Percentiles rank a stretch among this genome's conserved stretches.
phyloP scores from a whole-genome alignment of 2,113 vertebrate genomes.

The Coptodon rendalli region DNA sequence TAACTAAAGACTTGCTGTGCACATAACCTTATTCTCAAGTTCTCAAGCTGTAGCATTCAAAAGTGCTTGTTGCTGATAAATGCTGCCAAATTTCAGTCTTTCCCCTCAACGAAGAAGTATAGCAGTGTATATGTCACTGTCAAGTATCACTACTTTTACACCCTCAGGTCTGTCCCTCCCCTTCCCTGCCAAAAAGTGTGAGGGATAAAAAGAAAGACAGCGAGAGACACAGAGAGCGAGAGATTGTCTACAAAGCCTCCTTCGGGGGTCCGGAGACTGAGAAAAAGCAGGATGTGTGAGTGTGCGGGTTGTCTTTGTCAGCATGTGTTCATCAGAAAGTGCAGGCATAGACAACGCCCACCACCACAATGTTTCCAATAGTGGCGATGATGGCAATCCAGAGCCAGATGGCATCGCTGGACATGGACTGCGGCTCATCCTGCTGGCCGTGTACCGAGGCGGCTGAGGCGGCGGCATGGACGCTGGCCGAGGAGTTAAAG shows the following conservation, averaged over 20 bases:
- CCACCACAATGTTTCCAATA: slow-evolving; percentile 96
- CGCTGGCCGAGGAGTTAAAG: slow-evolving; percentile 92
- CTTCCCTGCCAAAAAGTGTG: neutral
- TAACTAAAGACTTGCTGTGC: slow-evolving; percentile 4
- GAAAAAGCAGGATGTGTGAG: neutral
- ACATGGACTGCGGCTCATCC: slow-evolving; percentile 84
- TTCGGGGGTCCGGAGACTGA: neutral
- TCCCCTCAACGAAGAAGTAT: slow-evolving; percentile 19
- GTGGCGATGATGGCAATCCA: slow-evolving; percentile 98
- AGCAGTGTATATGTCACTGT: slow-evolving; percentile 26
- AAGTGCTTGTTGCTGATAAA: neutral
- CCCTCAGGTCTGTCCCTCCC: neutral
- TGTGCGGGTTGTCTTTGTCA: neutral
- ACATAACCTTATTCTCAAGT: neutral
- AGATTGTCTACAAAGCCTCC: neutral
- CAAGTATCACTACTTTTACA: neutral
- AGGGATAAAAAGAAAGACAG: neutral
- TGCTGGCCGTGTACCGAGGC: slow-evolving; percentile 74
- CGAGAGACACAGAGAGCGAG: neutral
- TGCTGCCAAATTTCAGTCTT: neutral
- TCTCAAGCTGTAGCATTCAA: neutral
- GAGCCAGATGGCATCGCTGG: slow-evolving; percentile 91
- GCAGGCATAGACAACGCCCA: slow-evolving; percentile 94
- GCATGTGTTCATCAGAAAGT: slow-evolving; percentile 81
- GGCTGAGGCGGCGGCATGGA: slow-evolving; percentile 76